Conservation (phyloP, 2,797 vertebrate genomes). For the Eutrigla gurnardus region DNA sequence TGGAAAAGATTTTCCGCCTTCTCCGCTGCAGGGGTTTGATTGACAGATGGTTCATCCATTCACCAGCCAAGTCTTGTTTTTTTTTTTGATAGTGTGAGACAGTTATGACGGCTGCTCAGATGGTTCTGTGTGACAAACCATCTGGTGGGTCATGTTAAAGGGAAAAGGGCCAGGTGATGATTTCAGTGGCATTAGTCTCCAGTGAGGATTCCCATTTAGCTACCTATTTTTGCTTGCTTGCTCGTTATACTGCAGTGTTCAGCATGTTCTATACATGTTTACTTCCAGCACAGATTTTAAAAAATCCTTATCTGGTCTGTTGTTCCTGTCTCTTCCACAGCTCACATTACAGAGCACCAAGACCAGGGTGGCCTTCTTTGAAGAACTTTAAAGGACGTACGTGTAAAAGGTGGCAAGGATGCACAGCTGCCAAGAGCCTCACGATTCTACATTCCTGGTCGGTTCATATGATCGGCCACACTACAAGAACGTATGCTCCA, state of each 20-base stretch:
- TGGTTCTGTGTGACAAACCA: no score
- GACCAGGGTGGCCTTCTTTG: constrained; percentile 96
- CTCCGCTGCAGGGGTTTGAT: no score
- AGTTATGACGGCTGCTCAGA: no score
- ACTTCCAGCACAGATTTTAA: neutral
- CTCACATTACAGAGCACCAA: constrained; percentile 96
- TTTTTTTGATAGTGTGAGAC: no score
- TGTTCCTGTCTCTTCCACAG: constrained; percentile 84
- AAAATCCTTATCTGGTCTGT: constrained; percentile 1
- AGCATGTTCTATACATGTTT: constrained; percentile 26
- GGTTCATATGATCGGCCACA: constrained; percentile 16
- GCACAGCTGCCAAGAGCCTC: constrained; percentile 24
- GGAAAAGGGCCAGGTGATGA: neutral
- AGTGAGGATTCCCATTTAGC: constrained; percentile 15
- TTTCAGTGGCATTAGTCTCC: constrained; percentile 1
- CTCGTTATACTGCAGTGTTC: neutral
- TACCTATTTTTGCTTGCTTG: constrained; percentile 9
- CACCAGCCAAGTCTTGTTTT: no score
- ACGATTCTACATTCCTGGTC: constrained; percentile 50
- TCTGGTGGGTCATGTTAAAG: neutral
- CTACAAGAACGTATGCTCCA: constrained; percentile 5
- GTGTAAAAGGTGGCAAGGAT: neutral
- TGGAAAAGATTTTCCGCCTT: no score
- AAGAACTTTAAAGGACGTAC: constrained; percentile 87
- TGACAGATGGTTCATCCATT: no score